A percentile compares a stretch with the other conserved stretches of the same genome.
Evolutionary conservation across 2,888 invertebrate species (phyloP).

Genomic region (Chromoteleia sp.): DNA sequence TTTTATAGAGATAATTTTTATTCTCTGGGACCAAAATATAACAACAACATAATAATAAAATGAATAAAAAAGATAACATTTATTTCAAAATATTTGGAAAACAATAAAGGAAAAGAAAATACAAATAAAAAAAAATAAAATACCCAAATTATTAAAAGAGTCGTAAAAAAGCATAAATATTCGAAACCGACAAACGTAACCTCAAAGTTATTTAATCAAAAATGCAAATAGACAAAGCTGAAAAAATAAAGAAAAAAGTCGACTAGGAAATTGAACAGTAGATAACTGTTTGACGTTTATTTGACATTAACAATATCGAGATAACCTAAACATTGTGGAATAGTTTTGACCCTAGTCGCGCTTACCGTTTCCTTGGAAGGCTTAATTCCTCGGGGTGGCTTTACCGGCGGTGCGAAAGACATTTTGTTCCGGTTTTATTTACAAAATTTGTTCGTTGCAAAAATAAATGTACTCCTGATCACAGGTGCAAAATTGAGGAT

Average conservation of each 20-base stretch:
- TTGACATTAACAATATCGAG: slow-evolving; percentile 20
- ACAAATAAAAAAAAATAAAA: too few species aligned
- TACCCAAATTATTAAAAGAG: too few species aligned
- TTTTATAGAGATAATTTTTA: too few species aligned
- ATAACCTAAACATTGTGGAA: slow-evolving; percentile 39
- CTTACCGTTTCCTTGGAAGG: slow-evolving; percentile 93
- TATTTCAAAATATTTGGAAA: too few species aligned
- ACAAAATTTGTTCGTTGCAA: slow-evolving; percentile 31
- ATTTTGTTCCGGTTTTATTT: slow-evolving; percentile 79
- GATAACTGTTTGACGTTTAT: slow-evolving; percentile 28
- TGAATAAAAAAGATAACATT: too few species aligned
- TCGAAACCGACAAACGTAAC: background rate
- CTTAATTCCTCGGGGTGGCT: slow-evolving; percentile 94
- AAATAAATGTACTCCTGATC: too few species aligned
- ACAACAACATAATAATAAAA: too few species aligned
- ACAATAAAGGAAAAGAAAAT: too few species aligned
- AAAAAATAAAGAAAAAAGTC: background rate
- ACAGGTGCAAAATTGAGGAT: too few species aligned
- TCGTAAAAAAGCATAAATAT: too few species aligned
- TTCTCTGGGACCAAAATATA: too few species aligned
- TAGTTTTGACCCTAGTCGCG: background rate
- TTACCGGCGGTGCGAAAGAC: slow-evolving; percentile 91
- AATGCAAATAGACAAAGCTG: background rate
- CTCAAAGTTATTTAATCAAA: background rate
- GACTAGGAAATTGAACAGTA: background rate